Evolutionary conservation across 2,797 vertebrate species (phyloP), one percentile per base, ranked within the genome.

Genomic region (Macropodus opercularis): DNA sequence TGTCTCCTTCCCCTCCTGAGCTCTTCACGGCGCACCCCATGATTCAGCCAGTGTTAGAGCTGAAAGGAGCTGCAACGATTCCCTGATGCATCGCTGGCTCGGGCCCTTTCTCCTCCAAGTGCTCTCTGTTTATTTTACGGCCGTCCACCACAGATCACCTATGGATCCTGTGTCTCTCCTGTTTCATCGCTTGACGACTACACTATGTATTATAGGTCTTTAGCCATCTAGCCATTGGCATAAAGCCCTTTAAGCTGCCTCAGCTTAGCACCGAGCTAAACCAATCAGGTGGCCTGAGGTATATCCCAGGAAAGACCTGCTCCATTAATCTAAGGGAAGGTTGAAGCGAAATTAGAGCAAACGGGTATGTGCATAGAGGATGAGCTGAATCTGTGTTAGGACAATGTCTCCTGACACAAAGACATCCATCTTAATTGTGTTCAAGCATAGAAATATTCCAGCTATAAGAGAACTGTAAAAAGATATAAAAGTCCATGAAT

Each of bases 221-320:
- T 66, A 64, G 34, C 51, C 50, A 63, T 68, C 49, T 36, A 43
- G 56, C 36, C 46, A 29, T 62, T 82, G 79, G 73, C 77, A 79
- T 53, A 77, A 75, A 73, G 87, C 85, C 67, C 58, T 43, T 51
- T 80, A 84, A 87, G 5, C 84, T 79, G 72, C 60, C 63, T 69
- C 7, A 43, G 76, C 75, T 89, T 85, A 88, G 55, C 48, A n/a
- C 52, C 1, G 21, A 54, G 40, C 50, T 88, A 80, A 86, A 89
- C 85, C 83, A 89, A 85, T 86, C 88, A 80, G 83, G 72, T 73
- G 79, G 67, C 58, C 61, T 48, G 48, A 69, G 60, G 17, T 65
- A 54, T 69, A n/a, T 74, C 58, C 57, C 66, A 77, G 80, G 64
- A 75, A 74, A 40, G 61, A 63, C 54, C 57, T 59, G 61, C 56